phyloP scores from a whole-genome alignment of 2,797 vertebrate species.

The Pipistrellus nathusii region DNA sequence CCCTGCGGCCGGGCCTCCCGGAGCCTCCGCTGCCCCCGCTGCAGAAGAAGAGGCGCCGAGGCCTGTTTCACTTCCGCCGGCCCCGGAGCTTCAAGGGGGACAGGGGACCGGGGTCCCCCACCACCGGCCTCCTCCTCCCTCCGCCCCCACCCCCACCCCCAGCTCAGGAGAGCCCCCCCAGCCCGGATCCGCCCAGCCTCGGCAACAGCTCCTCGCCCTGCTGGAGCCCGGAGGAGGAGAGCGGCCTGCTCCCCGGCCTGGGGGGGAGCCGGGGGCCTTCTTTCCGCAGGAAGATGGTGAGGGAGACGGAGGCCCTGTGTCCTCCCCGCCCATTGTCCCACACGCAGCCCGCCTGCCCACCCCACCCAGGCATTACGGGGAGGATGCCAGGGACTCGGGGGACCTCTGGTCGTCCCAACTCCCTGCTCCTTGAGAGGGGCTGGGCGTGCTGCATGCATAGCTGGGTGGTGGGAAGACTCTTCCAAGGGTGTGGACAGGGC shows the following conservation, averaged over 20 bases:
- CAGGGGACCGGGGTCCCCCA: conserved; percentile 85
- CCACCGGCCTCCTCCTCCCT: conserved; percentile 86
- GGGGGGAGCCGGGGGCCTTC: conserved; percentile 82
- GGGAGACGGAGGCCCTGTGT: background rate
- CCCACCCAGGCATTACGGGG: background rate
- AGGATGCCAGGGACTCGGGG: background rate
- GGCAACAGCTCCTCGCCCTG: conserved; percentile 79
- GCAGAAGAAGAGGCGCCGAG: conserved; percentile 85
- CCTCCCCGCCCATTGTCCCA: background rate
- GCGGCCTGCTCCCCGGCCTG: conserved; percentile 83
- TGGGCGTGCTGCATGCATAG: background rate
- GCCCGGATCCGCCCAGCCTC: conserved; percentile 79
- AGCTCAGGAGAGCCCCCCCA: conserved; percentile 84
- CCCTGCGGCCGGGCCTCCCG: conserved; percentile 75
- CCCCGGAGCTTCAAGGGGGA: conserved; percentile 87
- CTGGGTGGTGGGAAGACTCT: background rate
- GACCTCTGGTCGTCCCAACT: background rate
- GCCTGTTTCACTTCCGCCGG: conserved; percentile 85
- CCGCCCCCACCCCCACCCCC: conserved; percentile 86
- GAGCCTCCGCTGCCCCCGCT: conserved; percentile 78
- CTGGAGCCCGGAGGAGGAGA: conserved; percentile 75
- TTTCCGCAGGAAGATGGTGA: conserved; percentile 85
- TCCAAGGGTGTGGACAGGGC: background rate
- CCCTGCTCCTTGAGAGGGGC: background rate
- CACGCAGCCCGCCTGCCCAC: background rate